Evolutionary conservation across 2,113 vertebrate genomes (phyloP), one percentile per base, ranked within the genome.

Genomic region (Rhinolophus sinicus): DNA sequence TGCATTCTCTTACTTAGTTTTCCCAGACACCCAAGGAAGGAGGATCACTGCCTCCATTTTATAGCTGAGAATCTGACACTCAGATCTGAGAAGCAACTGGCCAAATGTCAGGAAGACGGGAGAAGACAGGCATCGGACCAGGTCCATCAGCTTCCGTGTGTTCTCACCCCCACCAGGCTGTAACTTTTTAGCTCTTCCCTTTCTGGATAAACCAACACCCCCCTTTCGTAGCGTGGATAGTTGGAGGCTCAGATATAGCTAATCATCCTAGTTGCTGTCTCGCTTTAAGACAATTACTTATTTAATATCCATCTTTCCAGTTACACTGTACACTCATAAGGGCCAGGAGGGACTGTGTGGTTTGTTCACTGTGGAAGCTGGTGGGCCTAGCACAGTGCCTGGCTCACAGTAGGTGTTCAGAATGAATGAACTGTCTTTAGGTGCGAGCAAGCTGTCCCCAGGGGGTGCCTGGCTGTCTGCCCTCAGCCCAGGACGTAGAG

Each of bases 141-240:
- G 4, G 15, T 8, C 13, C 3, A 2, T 21, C 35, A 2, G 22
- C 9, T 4, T 5, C 11, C 9, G 5, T 1, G 9, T 24, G 9
- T 44, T 15, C 33, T 44, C 40, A 19, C 15, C 11, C n/a, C 10
- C 10, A 6, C 8, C 30, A 9, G 0, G 21, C 56, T n/a, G 6
- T 18, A 18, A 21, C 6, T n/a, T 33, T 73, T 38, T 8, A 69
- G 18, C 5, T 56, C 21, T 33, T 58, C 14, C 26, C 3, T 3
- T 86, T 92, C 47, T 22, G 8, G 2, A 33, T 54, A 84, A 76
- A 35, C 2, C 40, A 56, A 50, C 15, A 14, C 0, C 5, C 13
- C 4, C 28, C 24, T 75, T 35, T 65, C 44, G 24, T 76, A 33
- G 54, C 26, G 30, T 18, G 24, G 64, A 18, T 4, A 19, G 64